Conservation (phyloP, 2,113 vertebrate species). For the Phalacrocorax aristotelis region DNA sequence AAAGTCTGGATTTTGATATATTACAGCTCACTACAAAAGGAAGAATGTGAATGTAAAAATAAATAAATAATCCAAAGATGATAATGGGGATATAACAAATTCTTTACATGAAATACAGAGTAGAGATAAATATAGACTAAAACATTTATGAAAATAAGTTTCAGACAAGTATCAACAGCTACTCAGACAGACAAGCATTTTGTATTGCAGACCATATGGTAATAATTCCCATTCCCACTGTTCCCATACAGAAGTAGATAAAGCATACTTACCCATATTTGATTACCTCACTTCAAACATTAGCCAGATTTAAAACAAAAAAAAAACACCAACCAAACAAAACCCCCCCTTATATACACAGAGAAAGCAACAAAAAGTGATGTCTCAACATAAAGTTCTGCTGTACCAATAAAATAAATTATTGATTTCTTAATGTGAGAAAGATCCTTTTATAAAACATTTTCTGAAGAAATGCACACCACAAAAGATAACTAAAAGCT, state of each 20-base stretch:
- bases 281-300: not conserved
- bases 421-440: not conserved
- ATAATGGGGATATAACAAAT: not conserved
- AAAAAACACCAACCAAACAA: not conserved
- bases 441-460: not conserved
- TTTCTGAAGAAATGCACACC: not conserved
- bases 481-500: not conserved
- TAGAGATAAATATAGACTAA: constrained; percentile 25
- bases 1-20: not conserved
- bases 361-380: not conserved
- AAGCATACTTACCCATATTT: not conserved
- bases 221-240: not conserved
- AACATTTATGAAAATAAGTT: not conserved
- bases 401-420: not conserved
- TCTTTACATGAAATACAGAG: constrained; percentile 3
- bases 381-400: not conserved
- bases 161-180: constrained; percentile 14
- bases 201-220: not conserved
- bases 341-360: not conserved
- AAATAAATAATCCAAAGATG: not conserved
- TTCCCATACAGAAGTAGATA: not conserved
- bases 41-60: not conserved
- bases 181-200: constrained; percentile 9
- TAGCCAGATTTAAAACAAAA: not conserved
- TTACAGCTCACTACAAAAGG: not conserved